Evolutionary conservation across 2,888 invertebrate genomes (phyloP), one percentile per base, ranked within the genome.

Genomic region (Synanthedon myopaeformis): DNA sequence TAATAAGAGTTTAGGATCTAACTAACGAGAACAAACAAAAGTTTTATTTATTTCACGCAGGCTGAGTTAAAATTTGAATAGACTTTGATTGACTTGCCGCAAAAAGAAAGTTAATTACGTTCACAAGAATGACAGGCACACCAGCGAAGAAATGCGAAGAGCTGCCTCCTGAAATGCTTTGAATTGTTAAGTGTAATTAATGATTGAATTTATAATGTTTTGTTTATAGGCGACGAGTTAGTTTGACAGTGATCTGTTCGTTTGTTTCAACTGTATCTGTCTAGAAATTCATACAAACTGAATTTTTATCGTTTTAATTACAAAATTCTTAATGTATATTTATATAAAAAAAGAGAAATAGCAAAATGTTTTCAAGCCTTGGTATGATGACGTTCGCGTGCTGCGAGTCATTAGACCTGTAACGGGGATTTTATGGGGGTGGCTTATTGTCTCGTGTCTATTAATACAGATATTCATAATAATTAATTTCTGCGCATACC

Each of bases 371-470:
- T 10, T 35, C 35, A 10, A 8, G 35, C 28, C 28, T 35, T 67
- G 76, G 73, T 64, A 74, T 72, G 74, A 71, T 69, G 65, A 63
- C 64, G 69, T 62, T 85, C 74, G 85, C 85, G 85, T 85, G 85
- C 73, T 68, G 66, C 59, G 67, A 64, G 67, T 77, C 82, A 84
- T 84, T 85, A 83, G 75, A 69, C 69, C 68, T 67, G 72, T 72
- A 74, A 72, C 79, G 75, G 70, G 69, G 64, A 76, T 74, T 72
- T 75, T 72, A 70, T 70, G 70, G 70, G 79, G 83, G 76, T 79
- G 75, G 76, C 79, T 78, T 82, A 81, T 82, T 85, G 83, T 85
- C 84, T 84, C 76, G 78, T 74, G 72, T 80, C 82, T 83, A 83
- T 82, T 84, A 79, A 80, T 79, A 76, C 70, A 73, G 66, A 72